These are phyloP conservation scores for Drosophila mimica DNA, from an alignment of 2,888 invertebrate genomes.

Conservation along the genomic window DNA sequence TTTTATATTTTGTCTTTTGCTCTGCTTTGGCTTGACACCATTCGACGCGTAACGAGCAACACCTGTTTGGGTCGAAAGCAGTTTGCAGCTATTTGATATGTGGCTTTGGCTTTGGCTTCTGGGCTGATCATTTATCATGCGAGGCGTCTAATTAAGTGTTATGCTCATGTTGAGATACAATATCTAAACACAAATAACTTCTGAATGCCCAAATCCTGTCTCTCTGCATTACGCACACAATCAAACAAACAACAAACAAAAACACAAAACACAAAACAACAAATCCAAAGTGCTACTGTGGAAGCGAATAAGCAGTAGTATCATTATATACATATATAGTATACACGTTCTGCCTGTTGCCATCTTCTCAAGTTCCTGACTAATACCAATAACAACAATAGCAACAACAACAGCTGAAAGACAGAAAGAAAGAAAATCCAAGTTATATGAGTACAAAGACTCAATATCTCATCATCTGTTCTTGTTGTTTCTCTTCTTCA, in stretches of 20 bases:
- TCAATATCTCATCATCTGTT: slow-evolving; percentile 28
- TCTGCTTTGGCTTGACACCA: slow-evolving; percentile 16
- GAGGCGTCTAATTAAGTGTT: slow-evolving; percentile 60
- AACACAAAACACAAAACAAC: slow-evolving; percentile 6
- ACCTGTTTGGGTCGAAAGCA: slow-evolving; percentile 50
- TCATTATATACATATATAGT: slow-evolving; percentile 5
- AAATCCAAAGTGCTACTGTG: slow-evolving; percentile 14
- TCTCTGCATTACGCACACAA: slow-evolving; percentile 3
- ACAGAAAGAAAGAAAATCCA: slow-evolving; percentile 21
- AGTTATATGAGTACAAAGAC: slow-evolving; percentile 14
- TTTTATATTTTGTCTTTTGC: background rate
- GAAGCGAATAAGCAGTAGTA: slow-evolving; percentile 19
- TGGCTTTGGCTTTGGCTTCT: slow-evolving; percentile 34
- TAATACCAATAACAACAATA: slow-evolving; percentile 20
- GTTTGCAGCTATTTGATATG: slow-evolving; percentile 48
- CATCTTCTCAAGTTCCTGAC: slow-evolving; percentile 12
- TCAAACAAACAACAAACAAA: slow-evolving; percentile 11
- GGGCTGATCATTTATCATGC: slow-evolving; percentile 55
- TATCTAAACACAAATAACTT: slow-evolving; percentile 43
- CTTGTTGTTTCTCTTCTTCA: slow-evolving; percentile 14
- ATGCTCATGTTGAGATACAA: slow-evolving; percentile 54
- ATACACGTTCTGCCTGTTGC: slow-evolving; percentile 30
- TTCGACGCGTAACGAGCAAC: slow-evolving; percentile 20
- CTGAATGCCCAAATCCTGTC: slow-evolving; percentile 37
- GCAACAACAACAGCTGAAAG: slow-evolving; percentile 16